These are phyloP conservation scores for Callosobruchus maculatus DNA, from an alignment of 2,888 invertebrate genomes.

Conservation along the genomic window DNA sequence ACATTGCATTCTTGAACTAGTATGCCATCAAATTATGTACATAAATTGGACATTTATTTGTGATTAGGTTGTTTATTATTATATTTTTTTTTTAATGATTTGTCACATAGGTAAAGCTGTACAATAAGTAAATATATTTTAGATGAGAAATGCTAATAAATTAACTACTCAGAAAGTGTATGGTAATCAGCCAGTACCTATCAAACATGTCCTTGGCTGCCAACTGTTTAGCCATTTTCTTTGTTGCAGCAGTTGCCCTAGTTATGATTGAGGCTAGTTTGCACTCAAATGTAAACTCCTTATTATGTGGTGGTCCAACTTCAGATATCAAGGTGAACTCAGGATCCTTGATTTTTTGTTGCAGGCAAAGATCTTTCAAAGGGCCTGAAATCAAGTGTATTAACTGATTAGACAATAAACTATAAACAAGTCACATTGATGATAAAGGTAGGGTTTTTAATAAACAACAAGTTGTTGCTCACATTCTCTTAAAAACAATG, in stretches of 20 bases:
- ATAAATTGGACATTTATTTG: too few relatives aligned
- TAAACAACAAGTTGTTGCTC: too few relatives aligned
- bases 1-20: too few relatives aligned
- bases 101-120: too few relatives aligned
- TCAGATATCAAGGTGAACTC: conserved; percentile 57
- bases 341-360: conserved; percentile 52
- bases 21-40: too few relatives aligned
- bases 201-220: conserved; percentile 54
- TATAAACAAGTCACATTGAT: too few relatives aligned
- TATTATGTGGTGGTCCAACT: conserved; percentile 64
- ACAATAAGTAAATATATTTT: too few relatives aligned
- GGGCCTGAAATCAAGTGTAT: conserved; percentile 15
- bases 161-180: neutral
- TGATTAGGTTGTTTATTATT: too few relatives aligned
- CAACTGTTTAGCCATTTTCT: conserved; percentile 63
- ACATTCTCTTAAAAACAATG: too few relatives aligned
- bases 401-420: neutral
- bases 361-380: conserved; percentile 49
- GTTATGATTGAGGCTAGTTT: conserved; percentile 54
- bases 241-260: conserved; percentile 57
- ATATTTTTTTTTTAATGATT: too few relatives aligned
- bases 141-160: too few relatives aligned
- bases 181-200: conserved; percentile 24
- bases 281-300: conserved; percentile 60
- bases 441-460: too few relatives aligned